Evolutionary conservation across 2,113 vertebrate species (phyloP), one percentile per base, ranked within the genome.

Genomic region (Saiga tatarica): DNA sequence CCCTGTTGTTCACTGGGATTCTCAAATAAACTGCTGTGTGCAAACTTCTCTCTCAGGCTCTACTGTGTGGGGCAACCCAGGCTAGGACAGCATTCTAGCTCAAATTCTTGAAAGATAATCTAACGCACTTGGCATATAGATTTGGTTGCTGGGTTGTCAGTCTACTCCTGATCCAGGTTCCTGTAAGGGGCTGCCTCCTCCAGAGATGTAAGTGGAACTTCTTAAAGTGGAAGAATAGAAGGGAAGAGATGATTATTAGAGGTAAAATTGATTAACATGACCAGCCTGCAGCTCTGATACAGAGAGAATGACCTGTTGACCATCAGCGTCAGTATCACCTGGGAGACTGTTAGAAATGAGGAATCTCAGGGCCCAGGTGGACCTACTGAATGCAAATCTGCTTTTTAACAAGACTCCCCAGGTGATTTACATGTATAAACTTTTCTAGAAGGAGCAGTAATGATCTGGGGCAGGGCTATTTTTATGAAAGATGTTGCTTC

Each of bases 71-170:
- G 21, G 10, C 14, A 47, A 79, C 45, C 30, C 39, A 53, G 76
- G 15, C 14, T 59, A 87, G 36, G 36, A 26, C 7, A 91, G 42
- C 23, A 14, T 89, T 89, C 45, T 57, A 89, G 42, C 86, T 62
- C 71, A 39, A 36, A 30, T 92, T 87, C 79, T 87, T 85, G 42
- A 64, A 83, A 89, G 33, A 93, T 16, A 50, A 39, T 76, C 57
- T 30, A 87, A 79, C 1, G 6, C 13, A 30, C 4, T 6, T 90
- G 67, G 55, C 12, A n/a, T n/a, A n/a, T 36, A 39, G 25, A 79
- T 94, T 85, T 93, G 60, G 23, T 78, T 67, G 81, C 33, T 96
- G 74, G 81, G n/a, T 85, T 96, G 62, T 42, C 57, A 79, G 53
- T 84, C 57, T 57, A 13, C 9, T 96, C 5, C 12, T 95, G 33